These are phyloP conservation scores for Genyomyrus donnyi DNA, from an alignment of 2,113 vertebrate genomes.

Conservation along the genomic window DNA sequence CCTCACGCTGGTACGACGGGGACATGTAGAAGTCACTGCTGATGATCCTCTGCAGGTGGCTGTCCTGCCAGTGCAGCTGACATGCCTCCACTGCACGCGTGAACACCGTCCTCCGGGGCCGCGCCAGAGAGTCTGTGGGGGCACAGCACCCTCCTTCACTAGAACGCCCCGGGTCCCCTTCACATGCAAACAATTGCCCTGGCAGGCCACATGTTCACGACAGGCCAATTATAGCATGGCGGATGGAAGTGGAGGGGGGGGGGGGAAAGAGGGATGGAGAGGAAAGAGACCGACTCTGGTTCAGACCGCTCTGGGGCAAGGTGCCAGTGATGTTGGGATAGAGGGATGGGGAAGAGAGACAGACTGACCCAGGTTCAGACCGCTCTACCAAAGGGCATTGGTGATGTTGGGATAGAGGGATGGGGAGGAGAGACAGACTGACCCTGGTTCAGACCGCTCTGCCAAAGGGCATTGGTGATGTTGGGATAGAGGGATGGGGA, in stretches of 20 bases:
- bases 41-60: constrained; percentile 95
- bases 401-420: no score
- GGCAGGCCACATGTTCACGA: neutral
- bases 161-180: neutral
- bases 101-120: constrained; percentile 89
- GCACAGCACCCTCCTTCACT: neutral
- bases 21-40: constrained; percentile 90
- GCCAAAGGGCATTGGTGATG: constrained; percentile 63
- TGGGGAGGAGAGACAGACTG: constrained; percentile 33
- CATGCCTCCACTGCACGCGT: constrained; percentile 89
- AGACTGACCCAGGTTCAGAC: constrained; percentile 78
- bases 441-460: constrained; percentile 69
- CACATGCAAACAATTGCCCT: constrained; percentile 16
- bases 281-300: no score
- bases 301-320: no score
- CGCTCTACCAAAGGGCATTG: no score
- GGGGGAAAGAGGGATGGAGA: no score
- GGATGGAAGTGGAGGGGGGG: constrained; percentile 7
- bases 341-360: no score
- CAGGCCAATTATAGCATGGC: constrained; percentile 28
- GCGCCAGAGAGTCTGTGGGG: constrained; percentile 74
- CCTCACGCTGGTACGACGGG: constrained; percentile 83
- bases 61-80: constrained; percentile 97
- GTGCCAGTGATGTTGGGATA: no score
- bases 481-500: no score